Evolutionary conservation across 2,888 invertebrate species (phyloP), one percentile per base, ranked within the genome.

Genomic region (Cotesia congregata): DNA sequence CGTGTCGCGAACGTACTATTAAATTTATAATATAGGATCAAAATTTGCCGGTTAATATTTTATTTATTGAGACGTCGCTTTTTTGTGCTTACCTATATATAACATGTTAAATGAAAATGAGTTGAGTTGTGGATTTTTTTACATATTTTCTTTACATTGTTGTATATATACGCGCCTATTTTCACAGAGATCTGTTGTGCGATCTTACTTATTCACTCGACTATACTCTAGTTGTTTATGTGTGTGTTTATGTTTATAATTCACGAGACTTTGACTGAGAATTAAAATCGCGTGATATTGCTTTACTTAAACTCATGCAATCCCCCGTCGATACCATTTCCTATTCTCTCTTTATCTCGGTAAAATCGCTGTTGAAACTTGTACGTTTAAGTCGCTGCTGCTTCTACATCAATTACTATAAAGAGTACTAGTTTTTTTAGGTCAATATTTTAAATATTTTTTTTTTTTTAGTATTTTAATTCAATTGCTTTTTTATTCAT

Each of bases 271-370:
- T 74, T 78, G 78, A 77, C 78, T 78, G 78, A 30, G 30, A 30
- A 30, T 30, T 30, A 30, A 30, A 74, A 68, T 75, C 78, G 75
- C 70, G 65, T 65, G 65, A 65, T 65, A 65, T 30, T 30, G 65
- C 65, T 65, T 9, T 9, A 30, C 76, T 67, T 50, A 50, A 50
- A 50, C 50, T 60, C 73, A 64, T 72, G 75, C 72, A 80, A 77
- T 79, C 75, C 78, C 77, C 69, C 77, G 78, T 76, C 78, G 77
- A 81, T 81, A 80, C 79, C 80, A 80, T 81, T 81, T 81, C 80
- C 81, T 81, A 80, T 81, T 81, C 80, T 81, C 78, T 81, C 74
- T 77, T 77, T 74, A 74, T 74, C 74, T 73, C 67, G 61, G 38
- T 60, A 75, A 67, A 71, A 65, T 30, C 50, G 20, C 65, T 30